A percentile compares a stretch with the other conserved stretches of the same genome.
Evolutionary conservation across 2,888 invertebrate genomes (phyloP).

Genomic region (Tachina fera): DNA sequence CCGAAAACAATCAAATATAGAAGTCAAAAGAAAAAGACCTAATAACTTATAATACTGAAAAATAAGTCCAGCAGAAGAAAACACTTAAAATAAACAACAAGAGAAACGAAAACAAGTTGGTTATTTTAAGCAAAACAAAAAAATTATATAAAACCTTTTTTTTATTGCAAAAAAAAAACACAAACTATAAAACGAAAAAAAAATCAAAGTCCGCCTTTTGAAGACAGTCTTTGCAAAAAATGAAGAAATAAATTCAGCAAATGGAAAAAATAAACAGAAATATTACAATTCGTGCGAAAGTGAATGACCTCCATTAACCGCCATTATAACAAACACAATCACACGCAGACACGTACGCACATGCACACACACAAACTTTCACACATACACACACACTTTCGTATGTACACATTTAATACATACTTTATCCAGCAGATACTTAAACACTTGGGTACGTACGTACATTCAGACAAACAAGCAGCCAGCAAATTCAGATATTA

Average conservation of each 20-base stretch:
- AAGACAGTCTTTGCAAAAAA: slow-evolving; percentile 65
- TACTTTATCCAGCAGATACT: slow-evolving; percentile 46
- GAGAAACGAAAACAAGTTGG: slow-evolving; percentile 58
- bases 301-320: slow-evolving; percentile 83
- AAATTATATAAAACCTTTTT: slow-evolving; percentile 3
- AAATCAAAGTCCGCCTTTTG: slow-evolving; percentile 68
- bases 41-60: slow-evolving; percentile 62
- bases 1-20: slow-evolving; percentile 21
- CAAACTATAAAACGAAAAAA: slow-evolving; percentile 18
- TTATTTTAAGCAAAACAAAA: slow-evolving; percentile 18
- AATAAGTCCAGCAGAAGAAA: slow-evolving; percentile 27
- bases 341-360: not conserved
- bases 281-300: slow-evolving; percentile 82
- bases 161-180: slow-evolving; percentile 19
- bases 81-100: slow-evolving; percentile 1
- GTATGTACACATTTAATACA: not conserved
- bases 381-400: not conserved
- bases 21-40: slow-evolving; percentile 57
- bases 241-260: slow-evolving; percentile 32
- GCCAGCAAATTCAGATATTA: slow-evolving; percentile 28
- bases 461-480: not conserved
- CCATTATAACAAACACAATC: slow-evolving; percentile 76
- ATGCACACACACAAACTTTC: not conserved
- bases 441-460: not conserved
- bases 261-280: slow-evolving; percentile 62